Evolutionary conservation across 2,888 invertebrate genomes (phyloP).

Genomic region (Eupithecia exiguata): DNA sequence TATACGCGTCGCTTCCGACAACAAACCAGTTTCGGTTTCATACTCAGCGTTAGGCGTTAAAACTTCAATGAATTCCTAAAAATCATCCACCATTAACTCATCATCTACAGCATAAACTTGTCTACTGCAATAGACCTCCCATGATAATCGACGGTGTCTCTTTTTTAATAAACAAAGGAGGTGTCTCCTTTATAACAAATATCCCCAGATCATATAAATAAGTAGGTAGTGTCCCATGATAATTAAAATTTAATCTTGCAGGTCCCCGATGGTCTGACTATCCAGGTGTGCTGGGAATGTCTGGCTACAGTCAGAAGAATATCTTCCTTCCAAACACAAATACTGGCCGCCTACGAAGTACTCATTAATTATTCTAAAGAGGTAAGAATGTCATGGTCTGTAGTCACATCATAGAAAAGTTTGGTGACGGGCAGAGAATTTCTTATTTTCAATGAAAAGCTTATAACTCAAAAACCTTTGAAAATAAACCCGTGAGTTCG

Average conservation of each 20-base stretch:
- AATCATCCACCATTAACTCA: neutral
- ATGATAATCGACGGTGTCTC: neutral
- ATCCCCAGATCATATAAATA: neutral
- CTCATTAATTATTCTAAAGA: conserved; percentile 68
- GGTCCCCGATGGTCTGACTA: conserved; percentile 70
- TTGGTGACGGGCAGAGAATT: too few relatives aligned
- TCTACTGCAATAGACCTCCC: neutral
- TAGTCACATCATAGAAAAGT: too few relatives aligned
- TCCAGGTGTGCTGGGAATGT: conserved; percentile 78
- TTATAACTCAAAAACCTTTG: too few relatives aligned
- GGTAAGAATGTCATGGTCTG: too few relatives aligned
- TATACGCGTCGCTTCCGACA: neutral
- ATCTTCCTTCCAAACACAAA: conserved; percentile 56
- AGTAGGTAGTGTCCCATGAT: neutral
- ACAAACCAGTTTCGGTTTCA: neutral
- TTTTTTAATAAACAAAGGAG: too few relatives aligned
- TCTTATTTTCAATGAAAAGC: too few relatives aligned
- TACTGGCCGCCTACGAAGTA: conserved; percentile 59
- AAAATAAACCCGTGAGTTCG: too few relatives aligned
- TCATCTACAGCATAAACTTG: neutral
- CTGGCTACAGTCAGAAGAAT: conserved; percentile 56
- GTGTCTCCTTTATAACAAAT: too few relatives aligned
- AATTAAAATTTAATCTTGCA: conserved; percentile 45
- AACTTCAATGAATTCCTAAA: neutral
- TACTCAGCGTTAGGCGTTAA: neutral